Conservation (phyloP, 2,888 invertebrate species). For the Prosopocoilus inquinatus region DNA sequence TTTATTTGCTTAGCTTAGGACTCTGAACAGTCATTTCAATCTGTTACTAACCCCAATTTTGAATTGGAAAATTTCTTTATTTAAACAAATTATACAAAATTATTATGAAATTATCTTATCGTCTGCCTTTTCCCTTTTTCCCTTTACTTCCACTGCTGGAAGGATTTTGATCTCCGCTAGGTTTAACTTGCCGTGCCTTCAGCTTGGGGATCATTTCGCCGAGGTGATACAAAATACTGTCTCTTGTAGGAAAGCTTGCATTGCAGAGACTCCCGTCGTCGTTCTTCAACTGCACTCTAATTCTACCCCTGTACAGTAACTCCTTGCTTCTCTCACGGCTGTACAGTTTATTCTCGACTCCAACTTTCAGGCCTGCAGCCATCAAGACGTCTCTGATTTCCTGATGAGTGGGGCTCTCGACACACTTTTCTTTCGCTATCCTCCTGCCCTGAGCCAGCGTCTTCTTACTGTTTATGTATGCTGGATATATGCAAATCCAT, state of each 20-base stretch:
- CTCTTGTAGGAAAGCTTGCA: conserved; percentile 69
- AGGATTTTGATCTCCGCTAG: conserved; percentile 39
- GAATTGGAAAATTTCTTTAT: too few relatives aligned
- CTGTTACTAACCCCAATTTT: too few relatives aligned
- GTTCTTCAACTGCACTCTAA: conserved; percentile 88
- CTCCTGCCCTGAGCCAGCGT: conserved; percentile 86
- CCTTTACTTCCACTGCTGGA: conserved; percentile 31
- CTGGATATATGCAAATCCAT: conserved; percentile 97
- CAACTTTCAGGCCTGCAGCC: conserved; percentile 78
- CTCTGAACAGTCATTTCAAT: too few relatives aligned
- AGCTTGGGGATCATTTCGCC: conserved; percentile 88
- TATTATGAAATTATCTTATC: conserved; percentile 16
- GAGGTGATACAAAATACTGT: conserved; percentile 73
- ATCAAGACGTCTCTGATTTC: conserved; percentile 93
- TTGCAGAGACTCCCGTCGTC: conserved; percentile 80
- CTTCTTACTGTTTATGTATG: conserved; percentile 93
- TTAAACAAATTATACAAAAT: too few relatives aligned
- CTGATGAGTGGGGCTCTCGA: conserved; percentile 92
- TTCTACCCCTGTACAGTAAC: conserved; percentile 77
- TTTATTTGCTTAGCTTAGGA: too few relatives aligned
- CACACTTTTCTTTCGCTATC: conserved; percentile 78
- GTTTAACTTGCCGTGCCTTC: conserved; percentile 71
- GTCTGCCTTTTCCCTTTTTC: conserved; percentile 40
- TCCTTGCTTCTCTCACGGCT: conserved; percentile 91
- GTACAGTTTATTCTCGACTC: conserved; percentile 91